Evolutionary conservation across 23 tunicate genomes (phyloP).

Genomic region (Styela clava): DNA sequence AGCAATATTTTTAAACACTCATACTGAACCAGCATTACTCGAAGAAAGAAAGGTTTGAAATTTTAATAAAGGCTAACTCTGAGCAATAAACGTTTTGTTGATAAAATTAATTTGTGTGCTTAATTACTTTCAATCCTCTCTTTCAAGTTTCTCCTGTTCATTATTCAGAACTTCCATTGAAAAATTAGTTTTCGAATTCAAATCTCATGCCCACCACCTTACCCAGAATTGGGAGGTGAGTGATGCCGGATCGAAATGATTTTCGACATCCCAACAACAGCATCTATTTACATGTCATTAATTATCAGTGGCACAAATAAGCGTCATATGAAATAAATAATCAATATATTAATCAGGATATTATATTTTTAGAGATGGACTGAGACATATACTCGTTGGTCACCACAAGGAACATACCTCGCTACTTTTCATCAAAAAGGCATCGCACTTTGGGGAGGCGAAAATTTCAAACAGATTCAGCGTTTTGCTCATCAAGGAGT

Average conservation of each 20-base stretch:
- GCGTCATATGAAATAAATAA: no score
- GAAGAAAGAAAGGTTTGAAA: slow-evolving; percentile 62
- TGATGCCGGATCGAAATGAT: no score
- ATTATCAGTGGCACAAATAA: no score
- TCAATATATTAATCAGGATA: no score
- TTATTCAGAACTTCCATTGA: no score
- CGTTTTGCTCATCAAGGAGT: slow-evolving; percentile 82
- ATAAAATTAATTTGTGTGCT: background rate
- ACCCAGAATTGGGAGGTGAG: no score
- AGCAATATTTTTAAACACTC: slow-evolving; percentile 67
- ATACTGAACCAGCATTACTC: slow-evolving; percentile 47
- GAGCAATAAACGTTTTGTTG: background rate
- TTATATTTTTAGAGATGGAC: slow-evolving; percentile 97
- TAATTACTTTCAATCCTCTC: no score
- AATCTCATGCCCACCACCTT: no score
- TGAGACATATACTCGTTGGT: slow-evolving; percentile 89
- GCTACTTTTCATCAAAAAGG: slow-evolving; percentile 92
- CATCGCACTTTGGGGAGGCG: slow-evolving; percentile 91
- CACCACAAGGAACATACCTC: slow-evolving; percentile 79
- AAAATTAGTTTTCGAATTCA: no score
- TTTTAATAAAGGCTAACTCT: background rate
- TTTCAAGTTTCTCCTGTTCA: no score
- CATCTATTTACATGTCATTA: no score
- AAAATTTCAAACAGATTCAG: slow-evolving; percentile 75
- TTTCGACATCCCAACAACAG: no score